phyloP scores from a whole-genome alignment of 2,797 vertebrate genomes.

The Notoglanidium macrostoma region DNA sequence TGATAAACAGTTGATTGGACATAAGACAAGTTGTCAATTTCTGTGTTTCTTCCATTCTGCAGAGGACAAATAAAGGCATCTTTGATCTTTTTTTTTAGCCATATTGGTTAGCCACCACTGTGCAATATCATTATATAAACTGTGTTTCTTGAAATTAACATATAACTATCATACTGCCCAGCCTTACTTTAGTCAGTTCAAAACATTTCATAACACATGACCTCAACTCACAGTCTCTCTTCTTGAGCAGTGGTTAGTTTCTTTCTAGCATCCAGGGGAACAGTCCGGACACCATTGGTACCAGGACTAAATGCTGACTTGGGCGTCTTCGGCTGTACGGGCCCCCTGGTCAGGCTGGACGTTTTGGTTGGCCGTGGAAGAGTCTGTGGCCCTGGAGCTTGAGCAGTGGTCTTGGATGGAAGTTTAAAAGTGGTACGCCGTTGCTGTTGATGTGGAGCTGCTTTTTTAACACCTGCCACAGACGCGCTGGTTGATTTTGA shows the following conservation, averaged over 20 bases:
- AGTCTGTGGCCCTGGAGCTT: slow-evolving; percentile 41
- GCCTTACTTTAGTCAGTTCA: not conserved
- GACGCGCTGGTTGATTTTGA: not conserved
- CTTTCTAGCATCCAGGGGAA: slow-evolving; percentile 61
- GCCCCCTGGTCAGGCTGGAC: slow-evolving; percentile 33
- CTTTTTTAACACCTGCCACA: not conserved
- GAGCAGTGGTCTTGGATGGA: not conserved
- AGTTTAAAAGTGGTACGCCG: slow-evolving; percentile 22
- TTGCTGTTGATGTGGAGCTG: not conserved
- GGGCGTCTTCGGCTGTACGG: slow-evolving; percentile 48
- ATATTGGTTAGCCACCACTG: no score
- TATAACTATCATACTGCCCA: not conserved
- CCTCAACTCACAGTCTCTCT: slow-evolving; percentile 73
- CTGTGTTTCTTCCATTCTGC: not conserved
- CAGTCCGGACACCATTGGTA: slow-evolving; percentile 33
- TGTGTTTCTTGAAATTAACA: not conserved
- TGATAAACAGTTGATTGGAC: not conserved
- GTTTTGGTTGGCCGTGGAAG: slow-evolving; percentile 48
- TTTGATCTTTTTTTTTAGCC: not conserved
- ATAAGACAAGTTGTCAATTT: not conserved
- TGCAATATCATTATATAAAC: not conserved
- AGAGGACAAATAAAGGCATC: not conserved
- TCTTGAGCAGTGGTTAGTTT: slow-evolving; percentile 69
- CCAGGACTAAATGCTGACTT: slow-evolving; percentile 35
- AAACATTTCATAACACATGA: not conserved